A percentile compares a stretch with the other conserved stretches of the same genome.
phyloP scores from a whole-genome alignment of 2,113 vertebrate species.

The Uropsilus gracilis region DNA sequence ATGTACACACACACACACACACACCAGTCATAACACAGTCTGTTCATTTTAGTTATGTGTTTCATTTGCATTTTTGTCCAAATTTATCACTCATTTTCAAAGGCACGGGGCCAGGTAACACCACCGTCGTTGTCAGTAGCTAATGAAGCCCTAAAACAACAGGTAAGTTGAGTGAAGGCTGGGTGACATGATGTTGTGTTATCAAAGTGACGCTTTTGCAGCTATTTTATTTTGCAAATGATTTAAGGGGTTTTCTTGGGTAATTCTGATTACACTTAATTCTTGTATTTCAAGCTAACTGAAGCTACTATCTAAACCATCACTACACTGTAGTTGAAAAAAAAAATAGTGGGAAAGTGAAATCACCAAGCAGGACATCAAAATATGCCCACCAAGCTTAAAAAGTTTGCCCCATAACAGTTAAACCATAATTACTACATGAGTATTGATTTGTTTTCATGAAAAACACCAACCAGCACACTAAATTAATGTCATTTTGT shows the following conservation, averaged over 20 bases:
- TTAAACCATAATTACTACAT: constrained; percentile 51
- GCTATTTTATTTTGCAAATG: constrained; percentile 13
- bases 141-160: neutral
- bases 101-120: neutral
- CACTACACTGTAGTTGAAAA: neutral
- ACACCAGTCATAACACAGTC: neutral
- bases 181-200: neutral
- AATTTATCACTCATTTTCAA: neutral
- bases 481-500: constrained; percentile 33
- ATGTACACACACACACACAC: neutral
- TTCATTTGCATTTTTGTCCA: too few species aligned
- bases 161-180: neutral
- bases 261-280: constrained; percentile 48
- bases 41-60: neutral
- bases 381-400: neutral
- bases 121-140: neutral
- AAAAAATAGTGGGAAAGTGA: constrained; percentile 16
- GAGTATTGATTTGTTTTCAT: constrained; percentile 37
- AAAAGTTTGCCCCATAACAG: neutral
- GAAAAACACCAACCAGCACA: constrained; percentile 37
- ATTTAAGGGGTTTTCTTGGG: neutral
- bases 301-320: constrained; percentile 43
- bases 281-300: constrained; percentile 8
- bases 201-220: neutral
- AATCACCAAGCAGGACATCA: constrained; percentile 15